A percentile compares a stretch with the other conserved stretches of the same genome.
Conservation (phyloP, 1,140 invertebrate species). For the Pseudomyrmex pallidus region DNA sequence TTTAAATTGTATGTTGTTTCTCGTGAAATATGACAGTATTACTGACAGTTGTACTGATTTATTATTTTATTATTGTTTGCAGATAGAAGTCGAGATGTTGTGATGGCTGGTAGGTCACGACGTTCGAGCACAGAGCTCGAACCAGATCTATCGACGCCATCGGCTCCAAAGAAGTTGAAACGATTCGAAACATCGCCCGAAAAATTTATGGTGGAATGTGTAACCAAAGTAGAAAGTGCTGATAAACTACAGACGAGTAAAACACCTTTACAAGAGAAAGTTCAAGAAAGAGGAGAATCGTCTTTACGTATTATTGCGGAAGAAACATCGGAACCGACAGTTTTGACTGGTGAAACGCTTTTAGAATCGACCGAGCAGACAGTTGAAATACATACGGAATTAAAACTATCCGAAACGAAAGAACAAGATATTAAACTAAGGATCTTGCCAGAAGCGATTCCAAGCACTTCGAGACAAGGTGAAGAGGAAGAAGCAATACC, state of each 20-base stretch:
- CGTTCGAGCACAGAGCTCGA: conserved; percentile 76
- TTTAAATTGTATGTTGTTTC: too few species aligned
- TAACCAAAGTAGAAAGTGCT: conserved; percentile 48
- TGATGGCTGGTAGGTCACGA: conserved; percentile 80
- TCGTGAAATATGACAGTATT: too few species aligned
- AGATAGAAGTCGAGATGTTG: conserved; percentile 77
- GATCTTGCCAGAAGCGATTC: conserved; percentile 34
- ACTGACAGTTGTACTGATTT: too few species aligned
- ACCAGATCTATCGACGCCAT: conserved; percentile 73
- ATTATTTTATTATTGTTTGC: conserved; percentile 36
- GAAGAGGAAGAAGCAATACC: conserved; percentile 15
- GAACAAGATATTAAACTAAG: neutral
- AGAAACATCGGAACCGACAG: neutral
- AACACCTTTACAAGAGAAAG: conserved; percentile 15
- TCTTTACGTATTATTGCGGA: conserved; percentile 3
- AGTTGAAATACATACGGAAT: neutral
- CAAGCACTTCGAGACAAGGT: conserved; percentile 60
- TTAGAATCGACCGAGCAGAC: conserved; percentile 25
- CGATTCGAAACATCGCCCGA: conserved; percentile 44
- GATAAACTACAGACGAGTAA: conserved; percentile 42
- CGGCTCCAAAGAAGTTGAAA: conserved; percentile 71
- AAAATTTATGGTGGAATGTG: conserved; percentile 14
- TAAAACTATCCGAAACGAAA: neutral
- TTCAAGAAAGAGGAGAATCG: conserved; percentile 2
- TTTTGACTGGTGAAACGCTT: conserved; percentile 45